Percentiles rank a stretch among this genome's conserved stretches.
phyloP scores from a whole-genome alignment of 1,140 invertebrate species.

The Spodoptera litura region DNA sequence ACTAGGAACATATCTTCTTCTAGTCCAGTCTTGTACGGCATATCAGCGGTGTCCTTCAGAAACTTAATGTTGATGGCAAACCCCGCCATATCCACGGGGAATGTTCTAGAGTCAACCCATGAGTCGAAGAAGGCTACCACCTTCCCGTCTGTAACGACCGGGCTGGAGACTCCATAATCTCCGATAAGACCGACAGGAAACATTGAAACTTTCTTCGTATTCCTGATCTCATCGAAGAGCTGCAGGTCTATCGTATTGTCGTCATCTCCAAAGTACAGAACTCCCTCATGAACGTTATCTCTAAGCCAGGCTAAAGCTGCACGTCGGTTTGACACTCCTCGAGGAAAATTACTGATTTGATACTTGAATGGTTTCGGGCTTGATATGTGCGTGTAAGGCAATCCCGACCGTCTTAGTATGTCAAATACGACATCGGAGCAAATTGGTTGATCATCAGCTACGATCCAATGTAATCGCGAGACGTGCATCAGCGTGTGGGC shows the following conservation, averaged over 20 bases:
- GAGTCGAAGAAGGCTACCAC: slow-evolving; percentile 92
- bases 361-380: slow-evolving; percentile 93
- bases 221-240: slow-evolving; percentile 92
- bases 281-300: slow-evolving; percentile 91
- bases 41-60: slow-evolving; percentile 88
- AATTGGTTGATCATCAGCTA: slow-evolving; percentile 92
- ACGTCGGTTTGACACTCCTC: slow-evolving; percentile 97
- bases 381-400: slow-evolving; percentile 90
- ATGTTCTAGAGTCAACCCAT: slow-evolving; percentile 91
- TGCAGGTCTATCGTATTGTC: slow-evolving; percentile 96
- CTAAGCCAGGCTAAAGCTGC: slow-evolving; percentile 94
- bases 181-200: slow-evolving; percentile 94
- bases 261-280: slow-evolving; percentile 99
- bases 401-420: slow-evolving; percentile 82
- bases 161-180: slow-evolving; percentile 88
- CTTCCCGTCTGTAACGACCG: slow-evolving; percentile 88
- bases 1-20: slow-evolving; percentile 92
- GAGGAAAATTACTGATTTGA: slow-evolving; percentile 90
- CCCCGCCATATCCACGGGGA: slow-evolving; percentile 95
- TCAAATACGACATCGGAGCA: slow-evolving; percentile 74
- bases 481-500: slow-evolving; percentile 96
- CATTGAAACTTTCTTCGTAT: slow-evolving; percentile 92
- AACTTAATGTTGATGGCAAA: slow-evolving; percentile 93
- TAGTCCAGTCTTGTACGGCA: slow-evolving; percentile 90
- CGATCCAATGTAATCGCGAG: slow-evolving; percentile 95